Conservation (phyloP, 2,797 vertebrate species). For the Paramormyrops hopkinsi region DNA sequence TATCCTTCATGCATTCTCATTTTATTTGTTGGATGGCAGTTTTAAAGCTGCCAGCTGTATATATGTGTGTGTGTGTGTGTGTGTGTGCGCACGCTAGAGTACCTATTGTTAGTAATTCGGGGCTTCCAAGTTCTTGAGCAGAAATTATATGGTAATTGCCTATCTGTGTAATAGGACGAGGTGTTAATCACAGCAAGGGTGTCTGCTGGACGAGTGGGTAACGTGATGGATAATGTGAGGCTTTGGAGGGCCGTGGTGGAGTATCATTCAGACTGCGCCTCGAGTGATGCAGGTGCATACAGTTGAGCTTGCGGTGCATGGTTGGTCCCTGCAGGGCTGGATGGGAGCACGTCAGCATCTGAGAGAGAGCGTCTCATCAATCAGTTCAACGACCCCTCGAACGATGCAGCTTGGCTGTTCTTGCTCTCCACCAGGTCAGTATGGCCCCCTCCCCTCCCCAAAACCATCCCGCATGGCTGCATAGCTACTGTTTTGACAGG, state of each 20-base stretch:
- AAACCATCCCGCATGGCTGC: not conserved
- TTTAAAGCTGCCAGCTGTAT: not conserved
- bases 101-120: not conserved
- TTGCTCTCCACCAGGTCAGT: constrained; percentile 88
- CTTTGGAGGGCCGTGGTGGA: not conserved
- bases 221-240: not conserved
- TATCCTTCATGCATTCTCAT: not conserved
- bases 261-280: not conserved
- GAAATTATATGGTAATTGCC: not conserved
- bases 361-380: constrained; percentile 95
- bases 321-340: constrained; percentile 68
- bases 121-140: not conserved
- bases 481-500: not conserved
- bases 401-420: constrained; percentile 79
- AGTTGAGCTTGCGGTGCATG: not conserved
- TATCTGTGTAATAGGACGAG: not conserved
- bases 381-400: constrained; percentile 93
- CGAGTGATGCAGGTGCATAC: not conserved
- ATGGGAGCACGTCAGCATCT: constrained; percentile 91
- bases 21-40: not conserved
- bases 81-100: not conserved
- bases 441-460: not conserved
- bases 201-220: not conserved
- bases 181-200: not conserved
- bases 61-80: not conserved